These are phyloP conservation scores for Sycobia sp. DNA, from an alignment of 1,140 invertebrate genomes.

Conservation along the genomic window DNA sequence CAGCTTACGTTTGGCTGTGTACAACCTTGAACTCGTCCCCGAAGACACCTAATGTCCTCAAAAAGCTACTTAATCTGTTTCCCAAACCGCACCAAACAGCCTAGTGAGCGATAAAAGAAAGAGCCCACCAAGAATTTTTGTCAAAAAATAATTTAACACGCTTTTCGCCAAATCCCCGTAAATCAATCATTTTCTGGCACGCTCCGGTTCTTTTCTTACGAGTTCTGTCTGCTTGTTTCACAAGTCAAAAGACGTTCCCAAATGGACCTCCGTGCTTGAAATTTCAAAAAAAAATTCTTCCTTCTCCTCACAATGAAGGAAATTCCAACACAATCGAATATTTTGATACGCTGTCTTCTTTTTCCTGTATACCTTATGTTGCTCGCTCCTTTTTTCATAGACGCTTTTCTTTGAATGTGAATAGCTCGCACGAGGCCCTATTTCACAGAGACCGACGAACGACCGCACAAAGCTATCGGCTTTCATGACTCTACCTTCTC, in stretches of 20 bases:
- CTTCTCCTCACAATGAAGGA: neutral
- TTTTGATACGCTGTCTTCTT: constrained; percentile 31
- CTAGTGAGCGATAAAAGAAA: neutral
- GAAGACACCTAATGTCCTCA: no score
- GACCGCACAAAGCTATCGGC: constrained; percentile 43
- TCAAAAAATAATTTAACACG: constrained; percentile 29
- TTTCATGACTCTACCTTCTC: constrained; percentile 40
- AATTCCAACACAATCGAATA: constrained; percentile 19
- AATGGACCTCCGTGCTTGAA: neutral
- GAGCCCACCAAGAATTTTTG: constrained; percentile 26
- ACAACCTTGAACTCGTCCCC: no score
- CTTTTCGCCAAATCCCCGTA: constrained; percentile 29
- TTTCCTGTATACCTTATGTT: constrained; percentile 29
- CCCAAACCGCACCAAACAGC: neutral
- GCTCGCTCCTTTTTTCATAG: constrained; percentile 37
- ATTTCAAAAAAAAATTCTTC: neutral
- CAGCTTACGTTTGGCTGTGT: no score
- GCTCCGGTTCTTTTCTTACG: constrained; percentile 5
- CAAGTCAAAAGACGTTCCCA: constrained; percentile 10
- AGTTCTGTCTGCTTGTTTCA: neutral
- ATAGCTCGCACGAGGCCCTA: neutral
- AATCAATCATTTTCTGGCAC: constrained; percentile 25
- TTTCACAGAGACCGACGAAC: constrained; percentile 39
- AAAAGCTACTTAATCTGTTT: constrained; percentile 18
- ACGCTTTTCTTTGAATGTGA: constrained; percentile 34